Evolutionary conservation across 2,797 vertebrate species (phyloP).

Genomic region (Enteromius unitaeniatus): DNA sequence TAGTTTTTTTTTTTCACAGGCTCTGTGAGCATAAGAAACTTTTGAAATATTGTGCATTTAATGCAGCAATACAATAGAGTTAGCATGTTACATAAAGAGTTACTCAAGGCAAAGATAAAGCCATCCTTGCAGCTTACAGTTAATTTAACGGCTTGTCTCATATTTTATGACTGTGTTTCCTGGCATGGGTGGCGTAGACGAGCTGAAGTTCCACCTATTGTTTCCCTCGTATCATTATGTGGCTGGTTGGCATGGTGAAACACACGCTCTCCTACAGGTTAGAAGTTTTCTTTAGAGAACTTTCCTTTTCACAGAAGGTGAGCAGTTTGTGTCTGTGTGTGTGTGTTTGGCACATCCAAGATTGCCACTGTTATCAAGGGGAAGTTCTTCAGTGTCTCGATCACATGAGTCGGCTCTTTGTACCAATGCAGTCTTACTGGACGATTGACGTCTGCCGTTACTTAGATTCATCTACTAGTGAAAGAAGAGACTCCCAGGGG

Average conservation of each 20-base stretch:
- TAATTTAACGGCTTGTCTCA: neutral
- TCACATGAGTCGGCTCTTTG: slow-evolving; percentile 9
- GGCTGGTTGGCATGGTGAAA: slow-evolving; percentile 4
- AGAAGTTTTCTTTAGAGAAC: neutral
- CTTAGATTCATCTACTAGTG: neutral
- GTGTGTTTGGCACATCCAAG: slow-evolving; percentile 1
- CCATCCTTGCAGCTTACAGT: neutral
- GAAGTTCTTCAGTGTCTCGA: slow-evolving; percentile 1
- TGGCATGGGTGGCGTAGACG: slow-evolving; percentile 4
- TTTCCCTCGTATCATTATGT: neutral
- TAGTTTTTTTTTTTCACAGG: too few species aligned
- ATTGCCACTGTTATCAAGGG: slow-evolving; percentile 21
- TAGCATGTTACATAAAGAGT: neutral
- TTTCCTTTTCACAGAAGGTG: neutral
- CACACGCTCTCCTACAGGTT: neutral
- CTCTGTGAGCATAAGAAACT: neutral
- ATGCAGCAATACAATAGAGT: neutral
- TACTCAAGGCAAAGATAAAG: neutral
- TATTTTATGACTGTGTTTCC: neutral
- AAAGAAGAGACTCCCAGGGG: neutral
- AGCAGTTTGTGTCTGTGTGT: neutral
- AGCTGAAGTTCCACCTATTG: slow-evolving; percentile 1
- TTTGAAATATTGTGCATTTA: neutral
- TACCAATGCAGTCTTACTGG: slow-evolving; percentile 3
- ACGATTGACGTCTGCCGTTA: neutral